A percentile compares a stretch with the other conserved stretches of the same genome.
Evolutionary conservation across 2,113 vertebrate species (phyloP).

Genomic region (Otolemur garnettii): DNA sequence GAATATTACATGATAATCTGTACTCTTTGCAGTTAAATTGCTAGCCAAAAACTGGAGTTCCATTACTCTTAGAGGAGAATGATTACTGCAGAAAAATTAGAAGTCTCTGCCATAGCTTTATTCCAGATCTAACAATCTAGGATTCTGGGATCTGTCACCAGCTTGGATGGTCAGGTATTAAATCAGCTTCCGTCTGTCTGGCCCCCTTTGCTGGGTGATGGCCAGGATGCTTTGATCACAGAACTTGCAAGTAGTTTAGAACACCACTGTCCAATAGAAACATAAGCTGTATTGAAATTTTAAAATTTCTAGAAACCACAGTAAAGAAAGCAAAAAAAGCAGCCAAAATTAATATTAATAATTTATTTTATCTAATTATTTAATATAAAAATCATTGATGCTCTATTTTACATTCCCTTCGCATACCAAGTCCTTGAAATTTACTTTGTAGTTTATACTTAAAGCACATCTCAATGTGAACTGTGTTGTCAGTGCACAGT

Average conservation of each 20-base stretch:
- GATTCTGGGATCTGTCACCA: background rate
- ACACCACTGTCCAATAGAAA: background rate
- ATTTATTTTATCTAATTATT: background rate
- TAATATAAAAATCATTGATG: background rate
- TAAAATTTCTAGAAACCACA: background rate
- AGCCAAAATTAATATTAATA: background rate
- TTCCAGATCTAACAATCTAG: background rate
- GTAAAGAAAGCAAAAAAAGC: constrained; percentile 1
- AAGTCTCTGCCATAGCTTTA: background rate
- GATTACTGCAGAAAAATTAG: background rate
- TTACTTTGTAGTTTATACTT: background rate
- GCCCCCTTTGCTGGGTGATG: background rate
- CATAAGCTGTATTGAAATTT: background rate
- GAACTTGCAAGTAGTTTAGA: background rate
- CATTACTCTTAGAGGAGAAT: background rate
- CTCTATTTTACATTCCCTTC: background rate
- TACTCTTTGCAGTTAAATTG: background rate
- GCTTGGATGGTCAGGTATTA: background rate
- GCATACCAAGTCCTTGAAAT: background rate
- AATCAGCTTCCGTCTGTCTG: no score
- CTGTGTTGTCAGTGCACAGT: background rate
- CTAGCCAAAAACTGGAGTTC: background rate
- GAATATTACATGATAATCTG: background rate
- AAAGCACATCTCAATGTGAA: background rate
- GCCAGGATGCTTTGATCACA: background rate